Percentiles rank a stretch among this genome's conserved stretches.
Evolutionary conservation across 2,888 invertebrate genomes (phyloP).

Genomic region (Spilosoma lubricipeda): DNA sequence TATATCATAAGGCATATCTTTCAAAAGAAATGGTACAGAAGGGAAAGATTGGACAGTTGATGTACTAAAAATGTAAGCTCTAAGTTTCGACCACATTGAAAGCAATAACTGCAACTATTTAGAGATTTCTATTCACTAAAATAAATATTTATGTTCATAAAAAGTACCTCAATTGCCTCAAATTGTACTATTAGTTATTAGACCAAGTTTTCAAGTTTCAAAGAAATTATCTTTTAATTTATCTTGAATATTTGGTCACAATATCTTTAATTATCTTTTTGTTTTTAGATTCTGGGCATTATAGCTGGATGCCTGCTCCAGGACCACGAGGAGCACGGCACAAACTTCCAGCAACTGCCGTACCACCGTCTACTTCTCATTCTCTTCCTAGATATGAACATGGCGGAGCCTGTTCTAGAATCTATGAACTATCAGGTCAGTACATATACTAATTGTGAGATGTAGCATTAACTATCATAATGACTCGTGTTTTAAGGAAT

Average conservation of each 20-base stretch:
- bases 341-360: constrained; percentile 98
- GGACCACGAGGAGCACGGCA: constrained; percentile 96
- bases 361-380: constrained; percentile 99
- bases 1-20: neutral
- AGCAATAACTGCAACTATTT: neutral
- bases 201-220: neutral
- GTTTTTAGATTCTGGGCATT: constrained; percentile 91
- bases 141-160: no score
- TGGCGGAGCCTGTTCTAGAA: constrained; percentile 96
- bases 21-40: neutral
- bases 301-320: constrained; percentile 97
- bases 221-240: neutral
- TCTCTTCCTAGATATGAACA: constrained; percentile 98
- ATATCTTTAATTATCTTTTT: constrained; percentile 1
- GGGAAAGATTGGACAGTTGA: neutral
- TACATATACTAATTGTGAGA: neutral
- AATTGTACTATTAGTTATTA: neutral
- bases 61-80: neutral
- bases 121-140: no score
- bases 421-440: constrained; percentile 95
- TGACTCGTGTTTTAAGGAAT: no score
- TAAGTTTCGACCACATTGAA: neutral
- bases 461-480: neutral
- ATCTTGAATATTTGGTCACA: neutral
- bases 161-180: neutral